Percentiles rank a stretch among this genome's conserved stretches.
Evolutionary conservation across 2,888 invertebrate genomes (phyloP).

Genomic region (Leptopterna dolabrata): DNA sequence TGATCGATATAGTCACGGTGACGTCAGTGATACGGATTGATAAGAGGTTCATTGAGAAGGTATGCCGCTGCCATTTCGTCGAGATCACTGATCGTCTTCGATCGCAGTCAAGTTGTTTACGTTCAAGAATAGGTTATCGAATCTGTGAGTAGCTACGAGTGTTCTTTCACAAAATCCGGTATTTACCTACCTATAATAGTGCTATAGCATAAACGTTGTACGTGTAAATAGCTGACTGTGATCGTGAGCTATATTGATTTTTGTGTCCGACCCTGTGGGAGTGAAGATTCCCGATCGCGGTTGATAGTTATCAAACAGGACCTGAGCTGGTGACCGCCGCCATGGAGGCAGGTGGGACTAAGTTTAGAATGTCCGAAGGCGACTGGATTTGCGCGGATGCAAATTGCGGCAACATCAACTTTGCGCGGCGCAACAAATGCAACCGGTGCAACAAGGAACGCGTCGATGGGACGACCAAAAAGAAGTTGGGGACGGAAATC

Average conservation of each 20-base stretch:
- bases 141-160: background rate
- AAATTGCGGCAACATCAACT: slow-evolving; percentile 91
- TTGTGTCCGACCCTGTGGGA: background rate
- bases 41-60: slow-evolving; percentile 2
- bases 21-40: slow-evolving; percentile 6
- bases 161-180: background rate
- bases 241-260: background rate
- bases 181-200: too few relatives aligned
- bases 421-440: slow-evolving; percentile 88
- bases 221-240: background rate
- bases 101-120: slow-evolving; percentile 33
- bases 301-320: background rate
- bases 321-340: slow-evolving; percentile 25
- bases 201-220: background rate
- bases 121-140: slow-evolving; percentile 21
- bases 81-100: background rate
- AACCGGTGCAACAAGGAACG: slow-evolving; percentile 86
- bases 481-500: slow-evolving; percentile 94
- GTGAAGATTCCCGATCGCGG: background rate
- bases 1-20: background rate
- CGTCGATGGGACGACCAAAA: slow-evolving; percentile 69
- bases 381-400: slow-evolving; percentile 77
- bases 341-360: slow-evolving; percentile 56
- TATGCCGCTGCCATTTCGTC: background rate
- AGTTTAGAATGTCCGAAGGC: slow-evolving; percentile 67